A percentile compares a stretch with the other conserved stretches of the same genome.
phyloP scores from a whole-genome alignment of 2,888 invertebrate genomes.

The Smittia aterrima region DNA sequence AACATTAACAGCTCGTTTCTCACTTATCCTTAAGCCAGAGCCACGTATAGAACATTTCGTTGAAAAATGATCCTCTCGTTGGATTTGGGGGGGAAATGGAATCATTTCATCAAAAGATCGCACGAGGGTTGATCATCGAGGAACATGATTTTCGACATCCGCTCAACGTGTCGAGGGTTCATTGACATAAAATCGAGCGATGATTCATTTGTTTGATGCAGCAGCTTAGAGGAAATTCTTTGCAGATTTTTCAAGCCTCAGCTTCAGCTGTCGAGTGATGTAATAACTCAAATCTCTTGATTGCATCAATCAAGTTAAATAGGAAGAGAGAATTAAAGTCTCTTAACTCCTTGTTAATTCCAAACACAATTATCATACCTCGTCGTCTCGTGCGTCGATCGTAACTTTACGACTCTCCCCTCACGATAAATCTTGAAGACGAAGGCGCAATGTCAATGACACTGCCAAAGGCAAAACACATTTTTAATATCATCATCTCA shows the following conservation, averaged over 20 bases:
- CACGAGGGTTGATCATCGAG: background rate
- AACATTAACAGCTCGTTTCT: slow-evolving; percentile 31
- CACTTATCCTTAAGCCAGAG: slow-evolving; percentile 28
- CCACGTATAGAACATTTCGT: background rate
- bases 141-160: slow-evolving; percentile 30
- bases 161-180: background rate
- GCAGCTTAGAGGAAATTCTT: background rate
- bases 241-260: background rate
- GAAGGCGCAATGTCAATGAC: slow-evolving; percentile 30
- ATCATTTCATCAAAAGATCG: background rate
- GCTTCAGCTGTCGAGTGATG: background rate
- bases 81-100: background rate
- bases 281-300: background rate
- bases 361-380: slow-evolving; percentile 26
- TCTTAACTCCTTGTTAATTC: slow-evolving; percentile 39
- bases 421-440: background rate
- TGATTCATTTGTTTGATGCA: background rate
- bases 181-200: slow-evolving; percentile 2
- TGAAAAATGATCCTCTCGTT: background rate
- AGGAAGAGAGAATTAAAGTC: background rate
- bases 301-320: slow-evolving; percentile 16
- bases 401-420: background rate
- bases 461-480: background rate
- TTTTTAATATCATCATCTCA: background rate
- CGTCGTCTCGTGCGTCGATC: background rate